These are phyloP conservation scores for Lacanobia oleracea DNA, from an alignment of 2,888 invertebrate species.

Conservation along the genomic window DNA sequence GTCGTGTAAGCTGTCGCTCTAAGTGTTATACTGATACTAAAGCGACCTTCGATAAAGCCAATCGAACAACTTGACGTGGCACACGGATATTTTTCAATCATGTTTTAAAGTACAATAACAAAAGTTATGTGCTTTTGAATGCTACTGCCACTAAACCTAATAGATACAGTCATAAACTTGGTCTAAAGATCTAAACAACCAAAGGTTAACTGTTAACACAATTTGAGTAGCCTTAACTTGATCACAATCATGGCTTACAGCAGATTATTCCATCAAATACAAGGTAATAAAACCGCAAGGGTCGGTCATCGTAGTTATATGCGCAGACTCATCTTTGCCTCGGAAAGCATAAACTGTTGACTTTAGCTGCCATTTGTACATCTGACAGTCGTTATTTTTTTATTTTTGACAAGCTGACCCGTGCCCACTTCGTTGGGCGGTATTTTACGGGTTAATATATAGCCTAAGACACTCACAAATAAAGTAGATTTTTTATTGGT, in stretches of 20 bases:
- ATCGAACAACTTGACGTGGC: background rate
- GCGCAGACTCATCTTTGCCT: too few species aligned
- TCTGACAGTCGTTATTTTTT: too few species aligned
- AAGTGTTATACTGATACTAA: background rate
- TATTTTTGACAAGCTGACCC: too few species aligned
- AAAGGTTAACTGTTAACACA: constrained; percentile 18
- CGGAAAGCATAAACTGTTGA: too few species aligned
- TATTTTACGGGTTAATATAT: too few species aligned
- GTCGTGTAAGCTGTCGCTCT: too few species aligned
- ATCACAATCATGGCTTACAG: constrained; percentile 20
- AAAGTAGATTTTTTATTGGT: too few species aligned
- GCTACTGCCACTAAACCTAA: constrained; percentile 25
- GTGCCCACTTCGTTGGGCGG: too few species aligned
- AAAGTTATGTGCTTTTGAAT: constrained; percentile 9
- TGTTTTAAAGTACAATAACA: constrained; percentile 8
- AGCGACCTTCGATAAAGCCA: background rate
- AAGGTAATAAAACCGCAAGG: background rate
- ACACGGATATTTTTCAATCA: constrained; percentile 13
- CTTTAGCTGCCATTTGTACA: too few species aligned
- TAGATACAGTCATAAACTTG: constrained; percentile 22
- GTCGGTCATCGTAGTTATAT: background rate
- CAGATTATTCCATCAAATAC: constrained; percentile 10
- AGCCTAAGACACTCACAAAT: too few species aligned
- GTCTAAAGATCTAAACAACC: background rate
- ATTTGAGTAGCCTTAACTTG: background rate